Conservation (phyloP, 2,797 vertebrate genomes). For the Prunella strophiata region DNA sequence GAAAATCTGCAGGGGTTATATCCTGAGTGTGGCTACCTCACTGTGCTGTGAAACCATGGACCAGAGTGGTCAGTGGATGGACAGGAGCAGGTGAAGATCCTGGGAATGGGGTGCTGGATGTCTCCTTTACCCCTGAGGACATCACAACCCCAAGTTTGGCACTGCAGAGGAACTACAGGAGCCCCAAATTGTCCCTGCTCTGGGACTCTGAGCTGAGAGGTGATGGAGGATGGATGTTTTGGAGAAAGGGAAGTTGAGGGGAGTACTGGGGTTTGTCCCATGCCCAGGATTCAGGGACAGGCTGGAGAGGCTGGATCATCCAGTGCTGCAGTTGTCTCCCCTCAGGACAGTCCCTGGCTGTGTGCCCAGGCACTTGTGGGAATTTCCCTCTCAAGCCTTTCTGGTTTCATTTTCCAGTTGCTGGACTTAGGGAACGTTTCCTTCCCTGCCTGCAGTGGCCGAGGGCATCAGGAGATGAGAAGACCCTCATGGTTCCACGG, state of each 20-base stretch:
- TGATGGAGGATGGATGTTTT: accelerated
- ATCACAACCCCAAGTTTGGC: not conserved
- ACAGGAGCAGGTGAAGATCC: not conserved
- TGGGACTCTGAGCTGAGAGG: accelerated
- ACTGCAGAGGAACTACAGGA: not conserved
- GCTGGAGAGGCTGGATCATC: not conserved
- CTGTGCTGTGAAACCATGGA: accelerated
- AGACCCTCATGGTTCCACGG: not conserved
- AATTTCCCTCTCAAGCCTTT: constrained; percentile 1
- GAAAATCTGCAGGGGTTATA: not conserved
- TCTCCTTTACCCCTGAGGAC: not conserved
- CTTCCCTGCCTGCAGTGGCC: not conserved
- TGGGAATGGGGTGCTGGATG: accelerated
- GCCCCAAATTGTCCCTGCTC: not conserved
- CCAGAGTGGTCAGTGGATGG: not conserved
- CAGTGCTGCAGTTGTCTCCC: not conserved
- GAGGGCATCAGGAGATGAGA: not conserved
- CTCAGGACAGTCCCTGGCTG: not conserved
- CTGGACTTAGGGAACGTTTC: not conserved
- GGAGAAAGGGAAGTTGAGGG: not conserved
- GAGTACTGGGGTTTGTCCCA: not conserved
- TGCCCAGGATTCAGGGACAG: not conserved
- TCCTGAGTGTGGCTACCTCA: not conserved
- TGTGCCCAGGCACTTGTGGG: not conserved
- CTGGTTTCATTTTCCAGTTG: not conserved